Conservation (phyloP, 1,140 invertebrate species). For the Lasaia peninsularis region DNA sequence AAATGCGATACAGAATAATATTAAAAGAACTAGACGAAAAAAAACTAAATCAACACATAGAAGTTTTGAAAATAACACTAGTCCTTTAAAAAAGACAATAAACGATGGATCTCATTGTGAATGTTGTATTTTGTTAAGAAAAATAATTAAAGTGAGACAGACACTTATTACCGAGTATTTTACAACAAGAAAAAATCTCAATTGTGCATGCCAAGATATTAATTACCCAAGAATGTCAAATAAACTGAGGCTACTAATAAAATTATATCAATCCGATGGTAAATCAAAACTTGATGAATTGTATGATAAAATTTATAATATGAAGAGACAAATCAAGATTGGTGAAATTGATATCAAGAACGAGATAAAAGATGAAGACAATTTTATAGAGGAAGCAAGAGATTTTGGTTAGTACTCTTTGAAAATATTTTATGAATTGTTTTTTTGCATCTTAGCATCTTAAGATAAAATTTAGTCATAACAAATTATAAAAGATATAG, state of each 20-base stretch:
- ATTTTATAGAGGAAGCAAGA: neutral
- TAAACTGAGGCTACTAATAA: constrained; percentile 42
- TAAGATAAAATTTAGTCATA: too few species aligned
- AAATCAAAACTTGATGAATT: constrained; percentile 24
- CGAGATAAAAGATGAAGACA: constrained; percentile 18
- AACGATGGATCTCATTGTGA: constrained; percentile 33
- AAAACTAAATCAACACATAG: neutral
- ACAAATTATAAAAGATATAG: too few species aligned
- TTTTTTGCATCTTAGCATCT: too few species aligned
- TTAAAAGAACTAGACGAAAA: neutral
- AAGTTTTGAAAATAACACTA: neutral
- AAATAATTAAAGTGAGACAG: constrained; percentile 40
- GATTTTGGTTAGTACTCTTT: constrained; percentile 42
- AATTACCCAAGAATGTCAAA: constrained; percentile 44
- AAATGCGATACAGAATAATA: neutral
- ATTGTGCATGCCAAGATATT: constrained; percentile 36
- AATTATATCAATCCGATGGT: constrained; percentile 34
- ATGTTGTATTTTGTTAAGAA: constrained; percentile 47
- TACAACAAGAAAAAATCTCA: constrained; percentile 20
- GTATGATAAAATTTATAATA: neutral
- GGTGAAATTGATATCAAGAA: constrained; percentile 8
- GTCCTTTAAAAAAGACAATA: neutral
- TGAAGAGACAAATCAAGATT: neutral
- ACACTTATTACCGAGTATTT: constrained; percentile 50
- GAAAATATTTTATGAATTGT: neutral